Percentiles rank a stretch among this genome's conserved stretches.
These are phyloP conservation scores for Seriola aureovittata DNA, from an alignment of 2,113 vertebrate genomes.

Conservation along the genomic window DNA sequence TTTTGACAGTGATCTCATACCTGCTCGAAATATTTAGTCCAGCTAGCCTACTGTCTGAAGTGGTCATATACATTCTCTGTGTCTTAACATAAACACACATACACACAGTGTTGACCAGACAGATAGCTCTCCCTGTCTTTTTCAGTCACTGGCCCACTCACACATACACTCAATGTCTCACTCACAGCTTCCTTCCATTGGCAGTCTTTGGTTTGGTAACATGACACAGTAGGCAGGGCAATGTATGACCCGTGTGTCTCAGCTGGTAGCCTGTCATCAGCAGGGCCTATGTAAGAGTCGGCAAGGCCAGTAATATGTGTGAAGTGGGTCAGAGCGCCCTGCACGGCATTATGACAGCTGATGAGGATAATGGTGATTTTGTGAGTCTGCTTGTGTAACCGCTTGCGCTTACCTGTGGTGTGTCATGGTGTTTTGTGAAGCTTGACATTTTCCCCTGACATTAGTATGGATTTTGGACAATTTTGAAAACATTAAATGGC, in stretches of 20 bases:
- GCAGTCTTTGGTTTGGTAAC: slow-evolving; percentile 64
- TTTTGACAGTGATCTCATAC: slow-evolving; percentile 67
- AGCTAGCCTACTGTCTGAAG: slow-evolving; percentile 22
- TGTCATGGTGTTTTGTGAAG: background rate
- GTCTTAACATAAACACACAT: slow-evolving; percentile 11
- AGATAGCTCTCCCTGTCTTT: slow-evolving; percentile 9
- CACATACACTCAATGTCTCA: slow-evolving; percentile 1
- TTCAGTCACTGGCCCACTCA: background rate
- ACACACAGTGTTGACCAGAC: slow-evolving; percentile 1
- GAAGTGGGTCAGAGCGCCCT: slow-evolving; percentile 47
- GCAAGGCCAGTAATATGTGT: slow-evolving; percentile 20
- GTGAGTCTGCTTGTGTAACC: background rate
- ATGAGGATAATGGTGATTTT: slow-evolving; percentile 11
- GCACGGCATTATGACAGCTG: background rate
- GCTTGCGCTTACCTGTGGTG: background rate
- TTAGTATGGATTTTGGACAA: background rate
- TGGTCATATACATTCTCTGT: slow-evolving; percentile 4
- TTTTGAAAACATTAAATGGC: too few species aligned
- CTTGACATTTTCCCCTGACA: background rate
- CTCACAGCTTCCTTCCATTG: slow-evolving; percentile 7
- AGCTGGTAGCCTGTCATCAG: slow-evolving; percentile 64
- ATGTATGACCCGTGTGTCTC: slow-evolving; percentile 49
- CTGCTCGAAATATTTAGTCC: slow-evolving; percentile 28
- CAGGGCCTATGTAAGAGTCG: slow-evolving; percentile 20
- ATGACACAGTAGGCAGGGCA: slow-evolving; percentile 55